These are phyloP conservation scores for Dascillus cervinus DNA, from an alignment of 2,888 invertebrate species.

Conservation along the genomic window DNA sequence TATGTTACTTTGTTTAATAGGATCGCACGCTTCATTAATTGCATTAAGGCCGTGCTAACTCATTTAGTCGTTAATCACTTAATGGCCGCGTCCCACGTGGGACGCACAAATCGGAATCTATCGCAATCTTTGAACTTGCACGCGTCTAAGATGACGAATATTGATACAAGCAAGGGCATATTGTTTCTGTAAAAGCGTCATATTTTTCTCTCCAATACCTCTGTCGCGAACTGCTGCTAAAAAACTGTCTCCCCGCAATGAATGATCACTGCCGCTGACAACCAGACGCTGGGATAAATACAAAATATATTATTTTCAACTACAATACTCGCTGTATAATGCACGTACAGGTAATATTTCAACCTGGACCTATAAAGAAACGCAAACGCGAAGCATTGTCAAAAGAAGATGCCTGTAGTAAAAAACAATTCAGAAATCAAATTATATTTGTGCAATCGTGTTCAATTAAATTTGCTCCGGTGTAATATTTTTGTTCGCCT, in stretches of 20 bases:
- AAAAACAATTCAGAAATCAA: too few relatives aligned
- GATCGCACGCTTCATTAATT: too few relatives aligned
- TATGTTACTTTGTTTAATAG: constrained; percentile 3
- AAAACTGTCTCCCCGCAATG: constrained; percentile 30
- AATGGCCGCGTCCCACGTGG: neutral
- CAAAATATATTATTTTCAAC: constrained; percentile 31
- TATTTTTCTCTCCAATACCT: constrained; percentile 27
- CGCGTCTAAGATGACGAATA: constrained; percentile 18
- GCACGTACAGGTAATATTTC: constrained; percentile 29
- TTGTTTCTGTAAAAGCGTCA: constrained; percentile 20
- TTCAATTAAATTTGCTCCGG: too few relatives aligned
- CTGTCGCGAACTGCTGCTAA: constrained; percentile 25
- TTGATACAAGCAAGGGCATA: constrained; percentile 18
- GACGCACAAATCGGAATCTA: constrained; percentile 1
- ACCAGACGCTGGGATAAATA: constrained; percentile 32
- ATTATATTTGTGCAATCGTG: too few relatives aligned
- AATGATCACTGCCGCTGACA: constrained; percentile 37
- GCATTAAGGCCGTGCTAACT: too few relatives aligned
- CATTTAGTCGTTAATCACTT: constrained; percentile 2
- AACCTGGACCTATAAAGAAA: constrained; percentile 13
- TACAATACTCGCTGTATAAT: constrained; percentile 26
- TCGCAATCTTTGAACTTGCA: constrained; percentile 23
- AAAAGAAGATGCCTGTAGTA: too few relatives aligned
- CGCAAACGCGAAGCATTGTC: too few relatives aligned
- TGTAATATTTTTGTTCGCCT: too few relatives aligned